Evolutionary conservation across 2,888 invertebrate genomes (phyloP).

Genomic region (Steinernema carpocapsae): DNA sequence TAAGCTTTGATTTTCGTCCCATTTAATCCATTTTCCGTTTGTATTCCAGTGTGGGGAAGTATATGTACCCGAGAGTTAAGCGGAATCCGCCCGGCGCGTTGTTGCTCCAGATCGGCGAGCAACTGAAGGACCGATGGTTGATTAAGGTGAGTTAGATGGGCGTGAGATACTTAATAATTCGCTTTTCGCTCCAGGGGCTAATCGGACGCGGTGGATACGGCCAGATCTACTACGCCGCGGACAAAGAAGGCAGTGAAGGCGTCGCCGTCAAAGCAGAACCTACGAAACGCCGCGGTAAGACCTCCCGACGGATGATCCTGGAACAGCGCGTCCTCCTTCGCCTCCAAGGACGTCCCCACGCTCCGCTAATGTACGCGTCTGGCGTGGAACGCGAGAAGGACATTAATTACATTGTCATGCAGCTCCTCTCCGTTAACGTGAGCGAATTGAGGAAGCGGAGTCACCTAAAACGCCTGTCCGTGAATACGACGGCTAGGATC

Average conservation of each 20-base stretch:
- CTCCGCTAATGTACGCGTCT: slow-evolving; percentile 52
- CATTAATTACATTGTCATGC: slow-evolving; percentile 52
- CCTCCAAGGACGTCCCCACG: slow-evolving; percentile 56
- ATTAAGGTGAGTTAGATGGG: slow-evolving; percentile 44
- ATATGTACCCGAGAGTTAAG: slow-evolving; percentile 40
- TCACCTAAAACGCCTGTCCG: slow-evolving; percentile 51
- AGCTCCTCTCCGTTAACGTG: slow-evolving; percentile 58
- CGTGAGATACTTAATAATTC: neutral
- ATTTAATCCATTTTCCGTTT: neutral
- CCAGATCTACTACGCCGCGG: slow-evolving; percentile 54
- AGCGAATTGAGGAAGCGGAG: slow-evolving; percentile 56
- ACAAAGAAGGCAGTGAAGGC: slow-evolving; percentile 46
- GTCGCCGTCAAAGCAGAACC: slow-evolving; percentile 60
- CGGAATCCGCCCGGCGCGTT: neutral
- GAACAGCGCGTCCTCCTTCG: slow-evolving; percentile 54
- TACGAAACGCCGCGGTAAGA: slow-evolving; percentile 47
- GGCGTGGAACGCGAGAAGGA: slow-evolving; percentile 45
- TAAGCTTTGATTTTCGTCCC: neutral
- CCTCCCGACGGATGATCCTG: slow-evolving; percentile 54
- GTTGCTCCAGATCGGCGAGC: slow-evolving; percentile 44
- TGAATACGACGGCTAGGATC: slow-evolving; percentile 48
- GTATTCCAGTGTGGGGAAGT: slow-evolving; percentile 1
- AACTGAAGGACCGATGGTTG: slow-evolving; percentile 46
- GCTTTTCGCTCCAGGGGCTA: slow-evolving; percentile 43
- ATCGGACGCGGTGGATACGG: slow-evolving; percentile 58